phyloP scores from a whole-genome alignment of 2,797 vertebrate species.

The Myotis daubentonii region DNA sequence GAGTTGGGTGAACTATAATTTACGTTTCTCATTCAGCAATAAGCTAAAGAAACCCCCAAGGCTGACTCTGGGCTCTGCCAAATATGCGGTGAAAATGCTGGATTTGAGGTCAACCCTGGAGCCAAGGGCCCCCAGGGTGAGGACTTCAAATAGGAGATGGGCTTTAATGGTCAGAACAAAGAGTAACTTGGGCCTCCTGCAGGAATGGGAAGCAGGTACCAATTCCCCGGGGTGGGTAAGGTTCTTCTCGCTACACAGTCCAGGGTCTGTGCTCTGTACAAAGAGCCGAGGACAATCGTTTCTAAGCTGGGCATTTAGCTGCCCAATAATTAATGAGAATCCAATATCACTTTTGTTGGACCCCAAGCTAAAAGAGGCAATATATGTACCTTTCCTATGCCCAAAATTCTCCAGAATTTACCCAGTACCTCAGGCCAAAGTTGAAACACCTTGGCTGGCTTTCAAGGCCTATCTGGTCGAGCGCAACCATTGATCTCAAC shows the following conservation, averaged over 20 bases:
- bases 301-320: constrained; percentile 21
- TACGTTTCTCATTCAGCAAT: background rate
- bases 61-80: background rate
- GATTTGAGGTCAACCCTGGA: background rate
- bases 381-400: background rate
- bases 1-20: background rate
- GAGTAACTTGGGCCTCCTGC: background rate
- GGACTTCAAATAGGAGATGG: background rate
- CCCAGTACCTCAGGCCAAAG: background rate
- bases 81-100: background rate
- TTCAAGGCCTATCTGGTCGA: constrained; percentile 2
- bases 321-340: constrained; percentile 68
- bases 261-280: constrained; percentile 51
- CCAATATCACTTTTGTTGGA: constrained; percentile 65
- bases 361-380: constrained; percentile 45
- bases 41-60: background rate
- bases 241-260: constrained; percentile 36
- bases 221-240: background rate
- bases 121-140: background rate
- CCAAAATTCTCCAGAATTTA: constrained; percentile 20
- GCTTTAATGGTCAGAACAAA: background rate
- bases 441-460: background rate
- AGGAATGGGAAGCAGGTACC: background rate
- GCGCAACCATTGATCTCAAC: background rate
- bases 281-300: constrained; percentile 61